phyloP scores from a whole-genome alignment of 2,797 vertebrate species.

The Salmo trutta region DNA sequence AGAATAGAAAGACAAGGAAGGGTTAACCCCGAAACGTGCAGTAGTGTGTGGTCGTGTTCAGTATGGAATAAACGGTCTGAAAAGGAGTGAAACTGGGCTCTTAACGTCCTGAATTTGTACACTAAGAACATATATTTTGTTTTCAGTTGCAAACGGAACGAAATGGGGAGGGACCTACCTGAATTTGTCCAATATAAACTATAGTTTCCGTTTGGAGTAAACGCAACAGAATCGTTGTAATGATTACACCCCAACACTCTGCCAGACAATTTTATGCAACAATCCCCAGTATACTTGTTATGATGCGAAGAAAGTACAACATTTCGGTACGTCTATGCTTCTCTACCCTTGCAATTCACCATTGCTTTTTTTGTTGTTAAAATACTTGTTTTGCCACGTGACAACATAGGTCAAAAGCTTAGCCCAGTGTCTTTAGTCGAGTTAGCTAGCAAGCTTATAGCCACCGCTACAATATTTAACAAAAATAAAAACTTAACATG shows the following conservation, averaged over 20 bases:
- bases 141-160: no score
- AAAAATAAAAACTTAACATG: not conserved
- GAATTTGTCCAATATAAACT: no score
- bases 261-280: slow-evolving; percentile 31
- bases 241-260: not conserved
- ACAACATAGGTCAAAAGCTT: not conserved
- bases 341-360: not conserved
- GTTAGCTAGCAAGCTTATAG: not conserved
- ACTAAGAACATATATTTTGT: no score
- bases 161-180: no score
- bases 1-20: no score
- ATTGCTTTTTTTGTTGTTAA: not conserved
- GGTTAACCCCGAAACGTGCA: no score
- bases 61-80: no score
- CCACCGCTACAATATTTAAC: not conserved
- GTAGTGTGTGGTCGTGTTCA: no score
- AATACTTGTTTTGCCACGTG: not conserved
- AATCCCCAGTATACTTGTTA: slow-evolving; percentile 12
- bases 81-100: no score
- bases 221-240: no score
- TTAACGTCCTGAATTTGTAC: no score
- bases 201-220: no score
- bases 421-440: not conserved
- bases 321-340: not conserved
- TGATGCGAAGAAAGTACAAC: slow-evolving; percentile 26